A percentile compares a stretch with the other conserved stretches of the same genome.
phyloP scores from a whole-genome alignment of 2,797 vertebrate genomes.

The Phataginus tetradactyla region DNA sequence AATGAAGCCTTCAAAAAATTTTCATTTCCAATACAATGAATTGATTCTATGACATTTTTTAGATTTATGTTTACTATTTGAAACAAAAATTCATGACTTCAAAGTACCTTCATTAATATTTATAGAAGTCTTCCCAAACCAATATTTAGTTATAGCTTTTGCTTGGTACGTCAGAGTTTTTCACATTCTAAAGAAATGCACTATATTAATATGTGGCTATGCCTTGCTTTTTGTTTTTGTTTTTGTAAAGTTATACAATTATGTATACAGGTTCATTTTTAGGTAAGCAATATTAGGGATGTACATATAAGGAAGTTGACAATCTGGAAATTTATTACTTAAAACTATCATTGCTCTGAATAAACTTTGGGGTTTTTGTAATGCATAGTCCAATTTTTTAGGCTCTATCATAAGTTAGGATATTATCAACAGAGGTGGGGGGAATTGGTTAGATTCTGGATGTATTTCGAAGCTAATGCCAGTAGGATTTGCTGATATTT shows the following conservation, averaged over 20 bases:
- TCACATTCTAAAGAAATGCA: background rate
- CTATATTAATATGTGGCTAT: background rate
- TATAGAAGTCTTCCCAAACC: background rate
- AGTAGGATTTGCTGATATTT: background rate
- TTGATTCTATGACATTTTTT: background rate
- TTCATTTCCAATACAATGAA: background rate
- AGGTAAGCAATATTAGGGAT: background rate
- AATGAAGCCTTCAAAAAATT: background rate
- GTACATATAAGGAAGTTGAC: background rate
- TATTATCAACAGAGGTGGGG: background rate
- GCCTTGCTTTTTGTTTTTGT: background rate
- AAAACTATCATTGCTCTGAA: background rate
- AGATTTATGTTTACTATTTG: background rate
- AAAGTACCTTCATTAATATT: background rate
- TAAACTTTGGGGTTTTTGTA: background rate
- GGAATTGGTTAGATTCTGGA: background rate
- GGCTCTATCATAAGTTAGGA: background rate
- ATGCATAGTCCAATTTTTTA: background rate
- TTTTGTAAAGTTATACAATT: background rate
- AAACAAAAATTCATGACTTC: background rate
- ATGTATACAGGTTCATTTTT: background rate
- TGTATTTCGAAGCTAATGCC: background rate
- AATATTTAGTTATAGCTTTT: background rate
- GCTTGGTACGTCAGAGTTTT: background rate
- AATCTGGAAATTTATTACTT: background rate